Conservation (phyloP, 2,113 vertebrate species). For the Melanerpes aurifrons region DNA sequence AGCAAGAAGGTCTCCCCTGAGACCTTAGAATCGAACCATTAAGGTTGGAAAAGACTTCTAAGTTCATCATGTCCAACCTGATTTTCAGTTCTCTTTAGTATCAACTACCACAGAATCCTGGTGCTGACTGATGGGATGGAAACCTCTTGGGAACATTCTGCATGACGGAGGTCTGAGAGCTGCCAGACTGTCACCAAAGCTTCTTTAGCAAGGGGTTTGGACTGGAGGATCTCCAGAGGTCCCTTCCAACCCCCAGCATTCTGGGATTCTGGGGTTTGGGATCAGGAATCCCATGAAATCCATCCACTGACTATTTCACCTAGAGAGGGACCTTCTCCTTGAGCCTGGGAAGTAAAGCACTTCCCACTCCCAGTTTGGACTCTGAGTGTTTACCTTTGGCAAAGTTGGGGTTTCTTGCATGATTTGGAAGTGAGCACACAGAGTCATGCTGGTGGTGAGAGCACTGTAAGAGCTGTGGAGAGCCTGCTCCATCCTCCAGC, state of each 20-base stretch:
- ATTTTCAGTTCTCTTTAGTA: neutral
- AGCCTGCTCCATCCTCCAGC: neutral
- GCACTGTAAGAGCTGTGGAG: neutral
- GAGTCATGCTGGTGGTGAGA: too few relatives aligned
- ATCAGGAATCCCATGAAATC: neutral
- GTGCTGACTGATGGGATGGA: neutral
- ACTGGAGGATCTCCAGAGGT: too few relatives aligned
- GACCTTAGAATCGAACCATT: too few relatives aligned
- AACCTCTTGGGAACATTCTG: neutral
- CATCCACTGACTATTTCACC: neutral
- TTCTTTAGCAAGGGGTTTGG: too few relatives aligned
- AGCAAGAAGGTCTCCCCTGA: too few relatives aligned
- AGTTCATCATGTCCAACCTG: too few relatives aligned
- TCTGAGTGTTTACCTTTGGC: neutral
- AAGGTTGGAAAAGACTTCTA: too few relatives aligned
- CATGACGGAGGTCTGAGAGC: neutral
- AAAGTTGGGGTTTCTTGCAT: neutral
- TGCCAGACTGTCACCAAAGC: too few relatives aligned
- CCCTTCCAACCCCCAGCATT: too few relatives aligned
- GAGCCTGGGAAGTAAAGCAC: neutral
- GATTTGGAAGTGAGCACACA: neutral
- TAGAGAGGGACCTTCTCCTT: neutral
- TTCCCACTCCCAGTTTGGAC: neutral
- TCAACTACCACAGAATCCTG: fast-evolving
- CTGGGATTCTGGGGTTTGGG: neutral